Conservation (phyloP, 2,797 vertebrate genomes). For the Paguma larvata region DNA sequence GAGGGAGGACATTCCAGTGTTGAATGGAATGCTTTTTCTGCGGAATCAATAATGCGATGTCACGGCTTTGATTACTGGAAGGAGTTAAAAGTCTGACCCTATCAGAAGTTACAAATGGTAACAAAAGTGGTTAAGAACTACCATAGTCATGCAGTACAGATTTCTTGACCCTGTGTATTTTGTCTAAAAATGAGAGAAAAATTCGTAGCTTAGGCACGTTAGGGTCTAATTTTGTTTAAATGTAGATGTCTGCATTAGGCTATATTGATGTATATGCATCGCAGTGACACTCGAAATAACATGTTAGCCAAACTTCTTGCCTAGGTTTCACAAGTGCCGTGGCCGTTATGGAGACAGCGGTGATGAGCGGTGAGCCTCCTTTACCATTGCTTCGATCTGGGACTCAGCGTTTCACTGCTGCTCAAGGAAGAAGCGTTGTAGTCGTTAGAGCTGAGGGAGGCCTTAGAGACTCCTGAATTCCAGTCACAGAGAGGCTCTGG, state of each 20-base stretch:
- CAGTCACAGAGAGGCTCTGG: neutral
- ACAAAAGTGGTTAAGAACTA: neutral
- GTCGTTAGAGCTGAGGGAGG: neutral
- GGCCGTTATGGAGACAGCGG: accelerated
- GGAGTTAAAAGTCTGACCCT: neutral
- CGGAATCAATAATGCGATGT: neutral
- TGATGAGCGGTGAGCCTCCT: neutral
- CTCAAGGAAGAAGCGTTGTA: neutral
- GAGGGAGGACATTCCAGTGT: neutral
- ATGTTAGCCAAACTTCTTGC: neutral
- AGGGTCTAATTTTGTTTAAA: neutral
- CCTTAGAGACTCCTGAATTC: neutral
- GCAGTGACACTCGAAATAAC: neutral
- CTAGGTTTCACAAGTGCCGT: accelerated
- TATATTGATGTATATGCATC: neutral
- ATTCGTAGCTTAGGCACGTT: neutral
- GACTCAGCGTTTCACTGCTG: neutral
- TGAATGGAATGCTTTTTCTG: neutral
- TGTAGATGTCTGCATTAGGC: neutral
- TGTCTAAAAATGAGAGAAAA: slow-evolving; percentile 40
- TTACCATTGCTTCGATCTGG: accelerated
- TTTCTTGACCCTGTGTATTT: neutral
- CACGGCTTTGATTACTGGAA: neutral
- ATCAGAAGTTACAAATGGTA: neutral
- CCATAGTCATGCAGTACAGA: neutral